phyloP scores from a whole-genome alignment of 1,140 invertebrate genomes.

The Cydia amplana region DNA sequence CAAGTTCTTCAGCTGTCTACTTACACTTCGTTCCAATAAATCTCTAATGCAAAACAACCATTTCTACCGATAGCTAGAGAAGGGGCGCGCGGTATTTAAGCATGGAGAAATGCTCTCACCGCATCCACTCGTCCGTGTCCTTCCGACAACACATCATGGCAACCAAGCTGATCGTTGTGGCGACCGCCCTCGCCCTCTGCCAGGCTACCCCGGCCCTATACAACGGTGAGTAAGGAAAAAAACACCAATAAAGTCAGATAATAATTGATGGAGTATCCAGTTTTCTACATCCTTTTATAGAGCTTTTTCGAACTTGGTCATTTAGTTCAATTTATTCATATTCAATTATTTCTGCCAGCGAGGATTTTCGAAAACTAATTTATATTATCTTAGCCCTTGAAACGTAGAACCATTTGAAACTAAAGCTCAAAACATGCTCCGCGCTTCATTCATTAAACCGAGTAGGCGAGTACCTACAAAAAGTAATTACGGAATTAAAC shows the following conservation, averaged over 20 bases:
- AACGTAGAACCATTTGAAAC: not conserved
- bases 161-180: not conserved
- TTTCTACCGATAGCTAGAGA: conserved; percentile 39
- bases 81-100: conserved; percentile 66
- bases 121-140: conserved; percentile 61
- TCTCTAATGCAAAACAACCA: not conserved
- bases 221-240: conserved; percentile 56
- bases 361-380: not conserved
- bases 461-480: too few species aligned
- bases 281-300: too few species aligned
- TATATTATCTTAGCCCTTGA: not conserved
- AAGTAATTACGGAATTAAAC: not conserved
- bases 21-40: not conserved
- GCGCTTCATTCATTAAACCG: not conserved
- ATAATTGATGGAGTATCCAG: too few species aligned
- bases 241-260: not conserved
- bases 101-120: conserved; percentile 75
- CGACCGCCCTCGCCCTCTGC: not conserved
- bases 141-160: conserved; percentile 38
- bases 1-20: not conserved
- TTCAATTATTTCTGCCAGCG: not conserved
- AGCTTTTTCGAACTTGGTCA: too few species aligned
- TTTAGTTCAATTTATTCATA: not conserved
- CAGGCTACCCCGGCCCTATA: conserved; percentile 42
- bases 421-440: not conserved